Evolutionary conservation across 2,888 invertebrate genomes (phyloP).

Genomic region (Mycalesis mineus): DNA sequence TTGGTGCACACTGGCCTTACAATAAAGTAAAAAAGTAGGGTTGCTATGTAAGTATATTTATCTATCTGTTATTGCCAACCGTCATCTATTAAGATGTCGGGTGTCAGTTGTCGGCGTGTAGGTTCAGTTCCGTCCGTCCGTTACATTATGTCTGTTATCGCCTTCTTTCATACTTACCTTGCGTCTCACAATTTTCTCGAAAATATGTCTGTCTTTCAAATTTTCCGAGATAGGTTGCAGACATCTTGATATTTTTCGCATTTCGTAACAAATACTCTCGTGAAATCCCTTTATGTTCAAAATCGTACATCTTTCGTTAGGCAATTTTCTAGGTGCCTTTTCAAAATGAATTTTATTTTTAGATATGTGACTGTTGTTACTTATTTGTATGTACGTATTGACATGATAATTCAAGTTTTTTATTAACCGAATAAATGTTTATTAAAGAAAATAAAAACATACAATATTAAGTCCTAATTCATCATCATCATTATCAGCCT

Average conservation of each 20-base stretch:
- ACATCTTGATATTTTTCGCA: not conserved
- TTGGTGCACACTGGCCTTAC: no score
- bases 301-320: not conserved
- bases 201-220: not conserved
- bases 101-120: slow-evolving; percentile 5
- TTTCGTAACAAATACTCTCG: not conserved
- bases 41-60: not conserved
- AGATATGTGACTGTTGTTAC: not conserved
- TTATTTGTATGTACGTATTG: no score
- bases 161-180: slow-evolving; percentile 1
- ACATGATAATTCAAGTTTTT: no score
- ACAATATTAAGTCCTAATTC: not conserved
- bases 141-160: slow-evolving; percentile 21
- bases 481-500: no score
- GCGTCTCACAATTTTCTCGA: slow-evolving; percentile 1
- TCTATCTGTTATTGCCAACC: slow-evolving; percentile 26
- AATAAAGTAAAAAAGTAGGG: not conserved
- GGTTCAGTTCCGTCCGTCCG: slow-evolving; percentile 1
- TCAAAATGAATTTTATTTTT: not conserved
- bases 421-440: no score
- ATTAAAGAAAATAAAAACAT: no score
- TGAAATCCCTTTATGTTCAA: not conserved
- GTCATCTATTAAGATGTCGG: slow-evolving; percentile 26
- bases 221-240: not conserved
- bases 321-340: not conserved